Conservation (phyloP, 1,140 invertebrate genomes). For the Drosophila fuyamai region DNA sequence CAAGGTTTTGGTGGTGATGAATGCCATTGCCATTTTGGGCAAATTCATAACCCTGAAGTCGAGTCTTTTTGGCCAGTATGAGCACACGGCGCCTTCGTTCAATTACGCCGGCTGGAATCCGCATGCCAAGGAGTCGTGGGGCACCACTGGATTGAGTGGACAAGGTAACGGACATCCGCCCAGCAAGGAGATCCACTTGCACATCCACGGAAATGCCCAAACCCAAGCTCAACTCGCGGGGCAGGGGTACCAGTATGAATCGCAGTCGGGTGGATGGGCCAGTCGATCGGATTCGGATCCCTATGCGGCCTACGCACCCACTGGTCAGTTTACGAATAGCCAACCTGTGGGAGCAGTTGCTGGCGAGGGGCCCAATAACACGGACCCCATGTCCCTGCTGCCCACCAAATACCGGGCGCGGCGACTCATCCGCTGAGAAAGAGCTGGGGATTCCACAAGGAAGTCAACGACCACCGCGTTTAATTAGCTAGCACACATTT, state of each 20-base stretch:
- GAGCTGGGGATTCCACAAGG: conserved; percentile 7
- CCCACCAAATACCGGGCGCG: conserved; percentile 74
- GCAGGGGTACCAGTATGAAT: conserved; percentile 54
- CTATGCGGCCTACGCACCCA: conserved; percentile 62
- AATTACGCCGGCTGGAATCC: conserved; percentile 75
- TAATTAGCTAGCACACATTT: conserved; percentile 54
- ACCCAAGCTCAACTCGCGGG: conserved; percentile 59
- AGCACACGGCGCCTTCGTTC: conserved; percentile 66
- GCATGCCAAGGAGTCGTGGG: conserved; percentile 65
- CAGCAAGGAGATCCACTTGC: conserved; percentile 81
- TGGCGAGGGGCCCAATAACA: conserved; percentile 63
- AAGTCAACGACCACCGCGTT: conserved; percentile 60
- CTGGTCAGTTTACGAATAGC: conserved; percentile 44
- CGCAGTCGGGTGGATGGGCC: conserved; percentile 63
- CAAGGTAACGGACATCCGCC: conserved; percentile 40
- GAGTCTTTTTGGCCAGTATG: conserved; percentile 56
- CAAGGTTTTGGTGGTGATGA: conserved; percentile 80
- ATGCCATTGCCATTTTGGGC: conserved; percentile 72
- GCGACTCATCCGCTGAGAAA: conserved; percentile 55
- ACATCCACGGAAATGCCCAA: conserved; percentile 75
- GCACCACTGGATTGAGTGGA: conserved; percentile 34
- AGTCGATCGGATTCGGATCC: conserved; percentile 78
- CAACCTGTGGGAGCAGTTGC: conserved; percentile 9
- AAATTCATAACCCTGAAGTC: conserved; percentile 78
- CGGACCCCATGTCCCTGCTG: conserved; percentile 65